phyloP scores from a whole-genome alignment of 2,113 vertebrate species.

The Crotalus tigris region DNA sequence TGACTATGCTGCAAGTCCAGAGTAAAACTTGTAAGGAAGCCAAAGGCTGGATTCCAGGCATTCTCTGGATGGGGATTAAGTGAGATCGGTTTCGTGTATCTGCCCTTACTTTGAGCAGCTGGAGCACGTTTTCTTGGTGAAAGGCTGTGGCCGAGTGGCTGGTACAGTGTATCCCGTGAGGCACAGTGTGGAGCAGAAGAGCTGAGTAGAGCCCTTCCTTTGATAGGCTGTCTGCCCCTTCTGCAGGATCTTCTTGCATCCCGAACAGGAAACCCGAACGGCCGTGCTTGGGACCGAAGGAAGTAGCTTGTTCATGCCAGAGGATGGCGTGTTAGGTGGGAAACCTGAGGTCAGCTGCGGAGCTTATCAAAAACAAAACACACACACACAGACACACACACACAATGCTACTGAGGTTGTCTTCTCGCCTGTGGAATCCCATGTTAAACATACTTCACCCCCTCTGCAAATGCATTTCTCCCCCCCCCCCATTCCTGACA shows the following conservation, averaged over 20 bases:
- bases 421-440: background rate
- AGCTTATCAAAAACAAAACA: conserved; percentile 60
- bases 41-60: background rate
- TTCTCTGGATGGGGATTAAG: no score
- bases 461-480: background rate
- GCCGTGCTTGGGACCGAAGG: conserved; percentile 75
- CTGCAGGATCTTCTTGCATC: conserved; percentile 89
- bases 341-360: conserved; percentile 78
- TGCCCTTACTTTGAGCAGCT: conserved; percentile 88
- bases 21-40: background rate
- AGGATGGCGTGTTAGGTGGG: conserved; percentile 73
- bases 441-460: background rate
- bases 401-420: background rate
- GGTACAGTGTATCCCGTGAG: conserved; percentile 88
- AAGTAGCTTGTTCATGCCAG: conserved; percentile 71
- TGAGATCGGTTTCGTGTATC: background rate
- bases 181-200: conserved; percentile 93
- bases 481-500: background rate
- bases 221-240: conserved; percentile 98
- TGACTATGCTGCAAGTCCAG: background rate
- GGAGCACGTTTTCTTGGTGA: conserved; percentile 80
- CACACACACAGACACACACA: background rate
- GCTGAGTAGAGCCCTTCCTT: conserved; percentile 89
- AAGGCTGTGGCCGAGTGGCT: conserved; percentile 67
- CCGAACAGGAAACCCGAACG: conserved; percentile 84